Evolutionary conservation across 1,140 invertebrate species (phyloP).

Genomic region (Mactra quadrangularis): DNA sequence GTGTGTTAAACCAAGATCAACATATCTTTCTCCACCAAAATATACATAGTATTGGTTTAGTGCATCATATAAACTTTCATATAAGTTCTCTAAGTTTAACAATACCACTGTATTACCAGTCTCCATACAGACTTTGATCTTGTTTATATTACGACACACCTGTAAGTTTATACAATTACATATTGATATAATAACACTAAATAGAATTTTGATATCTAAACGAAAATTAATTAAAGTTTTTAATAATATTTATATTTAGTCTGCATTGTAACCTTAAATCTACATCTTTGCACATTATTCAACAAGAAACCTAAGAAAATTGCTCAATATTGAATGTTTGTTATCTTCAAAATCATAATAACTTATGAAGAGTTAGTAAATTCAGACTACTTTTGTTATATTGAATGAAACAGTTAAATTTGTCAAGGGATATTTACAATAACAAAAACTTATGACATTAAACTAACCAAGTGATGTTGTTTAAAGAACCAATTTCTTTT

Average conservation of each 20-base stretch:
- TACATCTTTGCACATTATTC: neutral
- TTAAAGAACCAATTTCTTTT: too few species aligned
- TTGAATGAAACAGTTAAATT: neutral
- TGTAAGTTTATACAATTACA: too few species aligned
- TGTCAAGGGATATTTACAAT: too few species aligned
- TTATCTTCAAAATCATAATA: too few species aligned
- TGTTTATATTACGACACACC: constrained; percentile 49
- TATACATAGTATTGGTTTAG: constrained; percentile 81
- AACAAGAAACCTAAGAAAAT: neutral
- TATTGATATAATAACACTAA: neutral
- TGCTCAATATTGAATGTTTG: too few species aligned
- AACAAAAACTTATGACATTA: too few species aligned
- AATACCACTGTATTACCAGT: constrained; percentile 56
- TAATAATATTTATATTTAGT: neutral
- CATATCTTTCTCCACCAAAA: constrained; percentile 78
- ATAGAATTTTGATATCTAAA: neutral
- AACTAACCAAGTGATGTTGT: too few species aligned
- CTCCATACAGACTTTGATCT: constrained; percentile 56
- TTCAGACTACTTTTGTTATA: too few species aligned
- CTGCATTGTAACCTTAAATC: neutral
- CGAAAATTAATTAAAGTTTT: neutral
- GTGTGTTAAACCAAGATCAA: constrained; percentile 81
- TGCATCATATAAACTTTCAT: constrained; percentile 80
- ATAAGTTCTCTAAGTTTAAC: constrained; percentile 74
- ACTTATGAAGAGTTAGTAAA: too few species aligned